Conservation (phyloP, 2,113 vertebrate species). For the Percopsis transmontana region DNA sequence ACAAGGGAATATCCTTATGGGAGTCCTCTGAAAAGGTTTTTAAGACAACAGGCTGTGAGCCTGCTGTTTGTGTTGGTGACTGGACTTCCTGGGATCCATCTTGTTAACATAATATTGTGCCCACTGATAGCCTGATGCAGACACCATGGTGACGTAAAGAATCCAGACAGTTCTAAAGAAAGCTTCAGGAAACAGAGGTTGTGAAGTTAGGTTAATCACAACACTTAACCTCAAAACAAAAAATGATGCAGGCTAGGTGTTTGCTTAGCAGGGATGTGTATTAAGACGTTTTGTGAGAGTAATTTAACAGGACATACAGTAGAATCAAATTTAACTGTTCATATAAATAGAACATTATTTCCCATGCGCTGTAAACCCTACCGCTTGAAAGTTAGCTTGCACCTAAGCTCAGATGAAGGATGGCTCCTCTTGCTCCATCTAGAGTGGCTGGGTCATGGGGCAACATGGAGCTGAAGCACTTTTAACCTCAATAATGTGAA, state of each 20-base stretch:
- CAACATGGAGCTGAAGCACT: constrained; percentile 42
- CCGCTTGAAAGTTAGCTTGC: constrained; percentile 10
- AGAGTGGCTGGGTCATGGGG: constrained; percentile 38
- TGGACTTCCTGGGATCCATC: constrained; percentile 29
- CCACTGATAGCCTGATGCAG: constrained; percentile 5
- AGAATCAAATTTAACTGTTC: constrained; percentile 34
- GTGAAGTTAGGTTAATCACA: constrained; percentile 15
- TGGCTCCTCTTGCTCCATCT: constrained; percentile 17
- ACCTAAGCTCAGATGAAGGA: constrained; percentile 17
- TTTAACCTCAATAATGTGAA: constrained; percentile 59
- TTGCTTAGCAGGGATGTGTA: constrained; percentile 25
- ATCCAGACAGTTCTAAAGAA: constrained; percentile 40
- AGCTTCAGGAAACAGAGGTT: constrained; percentile 32
- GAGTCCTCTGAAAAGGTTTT: constrained; percentile 56
- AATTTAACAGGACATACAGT: constrained; percentile 29
- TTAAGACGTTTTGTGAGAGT: constrained; percentile 30
- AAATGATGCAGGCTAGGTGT: constrained; percentile 8
- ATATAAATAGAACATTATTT: constrained; percentile 32
- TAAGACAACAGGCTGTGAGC: constrained; percentile 50
- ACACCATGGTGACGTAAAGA: constrained; percentile 50
- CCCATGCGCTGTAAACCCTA: constrained; percentile 24
- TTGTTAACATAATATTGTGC: constrained; percentile 50
- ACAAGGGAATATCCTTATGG: constrained; percentile 50
- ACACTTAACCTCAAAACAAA: constrained; percentile 11
- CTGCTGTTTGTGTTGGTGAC: constrained; percentile 62